Conservation (phyloP, 2,113 vertebrate genomes). For the Atractosteus spatula region DNA sequence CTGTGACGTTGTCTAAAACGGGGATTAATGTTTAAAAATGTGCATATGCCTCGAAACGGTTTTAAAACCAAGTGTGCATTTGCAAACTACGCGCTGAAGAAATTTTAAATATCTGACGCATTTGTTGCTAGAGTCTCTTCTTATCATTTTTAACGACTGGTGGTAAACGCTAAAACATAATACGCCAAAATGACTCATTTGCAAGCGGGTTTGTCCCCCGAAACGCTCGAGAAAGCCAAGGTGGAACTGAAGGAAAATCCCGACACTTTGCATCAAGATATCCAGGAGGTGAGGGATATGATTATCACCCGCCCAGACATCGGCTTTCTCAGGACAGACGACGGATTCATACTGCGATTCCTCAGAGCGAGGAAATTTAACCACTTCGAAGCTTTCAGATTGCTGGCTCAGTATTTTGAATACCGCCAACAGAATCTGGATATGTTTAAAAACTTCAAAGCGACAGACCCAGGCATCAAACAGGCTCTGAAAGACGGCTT, state of each 20-base stretch:
- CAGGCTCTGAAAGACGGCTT: slow-evolving; percentile 97
- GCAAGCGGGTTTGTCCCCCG: slow-evolving; percentile 93
- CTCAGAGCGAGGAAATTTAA: slow-evolving; percentile 95
- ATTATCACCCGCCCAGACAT: slow-evolving; percentile 98
- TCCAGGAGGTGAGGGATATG: slow-evolving; percentile 98
- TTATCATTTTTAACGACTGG: not conserved
- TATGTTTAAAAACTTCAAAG: slow-evolving; percentile 99
- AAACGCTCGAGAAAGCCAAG: slow-evolving; percentile 97
- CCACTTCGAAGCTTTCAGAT: slow-evolving; percentile 94
- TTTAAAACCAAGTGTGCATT: slow-evolving; percentile 43
- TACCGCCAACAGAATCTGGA: slow-evolving; percentile 97
- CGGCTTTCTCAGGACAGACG: slow-evolving; percentile 95
- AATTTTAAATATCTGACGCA: slow-evolving; percentile 25
- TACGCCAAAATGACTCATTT: slow-evolving; percentile 88
- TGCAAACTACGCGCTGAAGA: slow-evolving; percentile 17
- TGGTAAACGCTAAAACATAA: not conserved
- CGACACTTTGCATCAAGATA: slow-evolving; percentile 95
- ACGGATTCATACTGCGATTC: slow-evolving; percentile 94
- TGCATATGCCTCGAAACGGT: slow-evolving; percentile 45
- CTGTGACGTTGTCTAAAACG: slow-evolving; percentile 28
- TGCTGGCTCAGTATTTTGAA: slow-evolving; percentile 96
- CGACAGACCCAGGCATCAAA: slow-evolving; percentile 96
- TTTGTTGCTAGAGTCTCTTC: slow-evolving; percentile 5
- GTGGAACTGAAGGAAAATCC: slow-evolving; percentile 96
- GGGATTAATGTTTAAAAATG: slow-evolving; percentile 23